Conservation (phyloP, 2,888 invertebrate species). For the Cloeon dipterum region DNA sequence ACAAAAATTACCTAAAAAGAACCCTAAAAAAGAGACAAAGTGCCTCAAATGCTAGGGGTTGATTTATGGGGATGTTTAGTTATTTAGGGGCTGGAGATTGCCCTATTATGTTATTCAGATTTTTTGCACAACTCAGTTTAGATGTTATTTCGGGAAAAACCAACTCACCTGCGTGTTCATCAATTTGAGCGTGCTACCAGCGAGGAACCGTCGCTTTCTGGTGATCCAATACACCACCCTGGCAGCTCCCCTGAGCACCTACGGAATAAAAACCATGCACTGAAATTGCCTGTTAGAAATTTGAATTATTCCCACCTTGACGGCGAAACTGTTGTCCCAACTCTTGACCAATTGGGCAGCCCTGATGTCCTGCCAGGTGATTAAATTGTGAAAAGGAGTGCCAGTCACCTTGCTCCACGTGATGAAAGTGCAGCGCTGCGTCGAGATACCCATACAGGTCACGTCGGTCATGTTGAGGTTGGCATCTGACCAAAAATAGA, state of each 20-base stretch:
- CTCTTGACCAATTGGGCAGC: constrained; percentile 44
- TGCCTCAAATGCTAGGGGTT: too few relatives aligned
- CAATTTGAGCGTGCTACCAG: constrained; percentile 64
- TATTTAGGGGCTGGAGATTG: too few relatives aligned
- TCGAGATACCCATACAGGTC: constrained; percentile 58
- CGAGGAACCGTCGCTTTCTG: constrained; percentile 54
- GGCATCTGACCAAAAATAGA: constrained; percentile 32
- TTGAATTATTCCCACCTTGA: constrained; percentile 39
- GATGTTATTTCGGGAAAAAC: too few relatives aligned
- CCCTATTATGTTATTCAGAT: too few relatives aligned
- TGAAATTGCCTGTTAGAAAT: background rate
- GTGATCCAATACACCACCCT: constrained; percentile 51
- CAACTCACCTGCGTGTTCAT: constrained; percentile 66
- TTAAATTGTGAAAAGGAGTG: constrained; percentile 57
- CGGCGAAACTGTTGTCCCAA: constrained; percentile 53
- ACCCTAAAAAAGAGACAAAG: too few relatives aligned
- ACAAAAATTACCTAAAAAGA: too few relatives aligned
- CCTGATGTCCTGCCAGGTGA: constrained; percentile 77
- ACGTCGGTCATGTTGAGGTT: constrained; percentile 38
- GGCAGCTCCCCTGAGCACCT: constrained; percentile 38
- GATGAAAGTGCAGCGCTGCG: constrained; percentile 60
- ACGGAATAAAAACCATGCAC: constrained; percentile 13
- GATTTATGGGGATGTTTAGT: too few relatives aligned
- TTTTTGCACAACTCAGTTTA: too few relatives aligned
- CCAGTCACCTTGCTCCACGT: constrained; percentile 61